Evolutionary conservation across 2,797 vertebrate species (phyloP).

Genomic region (Podarcis siculus): DNA sequence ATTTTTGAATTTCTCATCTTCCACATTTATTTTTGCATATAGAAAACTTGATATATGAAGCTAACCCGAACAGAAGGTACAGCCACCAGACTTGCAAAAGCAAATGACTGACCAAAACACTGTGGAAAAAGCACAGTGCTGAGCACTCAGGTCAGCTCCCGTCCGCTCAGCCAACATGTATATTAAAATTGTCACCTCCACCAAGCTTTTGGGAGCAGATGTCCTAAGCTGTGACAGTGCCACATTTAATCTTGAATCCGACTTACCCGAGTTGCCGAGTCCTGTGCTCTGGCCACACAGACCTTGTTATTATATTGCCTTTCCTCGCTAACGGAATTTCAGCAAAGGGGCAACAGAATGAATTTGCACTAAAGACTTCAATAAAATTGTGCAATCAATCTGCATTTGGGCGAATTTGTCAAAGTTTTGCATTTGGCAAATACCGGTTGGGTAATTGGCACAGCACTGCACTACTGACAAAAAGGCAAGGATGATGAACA

Average conservation of each 20-base stretch:
- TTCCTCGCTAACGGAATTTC: not conserved
- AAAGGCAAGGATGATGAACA: not conserved
- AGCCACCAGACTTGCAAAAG: not conserved
- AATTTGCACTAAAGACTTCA: slow-evolving; percentile 20
- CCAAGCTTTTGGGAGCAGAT: accelerated
- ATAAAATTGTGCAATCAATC: not conserved
- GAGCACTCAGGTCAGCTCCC: not conserved
- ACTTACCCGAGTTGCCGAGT: not conserved
- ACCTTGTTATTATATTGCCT: not conserved
- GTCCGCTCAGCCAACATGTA: not conserved
- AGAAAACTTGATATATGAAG: not conserved
- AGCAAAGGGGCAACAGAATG: slow-evolving; percentile 10
- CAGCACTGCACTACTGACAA: not conserved
- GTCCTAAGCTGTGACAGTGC: accelerated
- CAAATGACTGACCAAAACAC: not conserved
- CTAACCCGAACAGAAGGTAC: not conserved
- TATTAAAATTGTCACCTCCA: accelerated
- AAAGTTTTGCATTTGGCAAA: slow-evolving; percentile 12
- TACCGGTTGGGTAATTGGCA: accelerated
- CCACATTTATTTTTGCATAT: too few relatives aligned
- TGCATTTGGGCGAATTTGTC: slow-evolving; percentile 21
- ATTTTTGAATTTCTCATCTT: not conserved
- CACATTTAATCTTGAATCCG: slow-evolving; percentile 3
- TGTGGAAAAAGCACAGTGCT: not conserved
- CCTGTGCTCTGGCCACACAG: not conserved